Evolutionary conservation across 1,140 invertebrate species (phyloP).

Genomic region (Pseudomyrmex pallidus): DNA sequence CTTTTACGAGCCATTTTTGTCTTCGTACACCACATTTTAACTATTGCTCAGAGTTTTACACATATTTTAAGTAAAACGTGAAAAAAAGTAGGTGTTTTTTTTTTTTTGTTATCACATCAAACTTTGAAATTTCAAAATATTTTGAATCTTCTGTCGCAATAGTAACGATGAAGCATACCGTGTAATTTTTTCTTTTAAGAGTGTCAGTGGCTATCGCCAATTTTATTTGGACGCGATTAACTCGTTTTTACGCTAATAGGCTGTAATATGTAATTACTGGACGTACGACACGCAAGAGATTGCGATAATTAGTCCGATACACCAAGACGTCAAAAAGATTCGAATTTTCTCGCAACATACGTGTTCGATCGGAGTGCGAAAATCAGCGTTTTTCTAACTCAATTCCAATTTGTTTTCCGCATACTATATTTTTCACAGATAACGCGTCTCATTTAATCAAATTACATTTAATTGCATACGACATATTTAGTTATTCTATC

Average conservation of each 20-base stretch:
- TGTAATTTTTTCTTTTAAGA: conserved; percentile 4
- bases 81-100: too few species aligned
- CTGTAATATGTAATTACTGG: conserved; percentile 12
- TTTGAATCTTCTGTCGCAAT: neutral
- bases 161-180: neutral
- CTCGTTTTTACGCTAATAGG: conserved; percentile 3
- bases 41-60: too few species aligned
- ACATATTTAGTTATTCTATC: conserved; percentile 2
- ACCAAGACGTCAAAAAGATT: conserved; percentile 4
- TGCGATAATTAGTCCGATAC: conserved; percentile 33
- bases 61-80: too few species aligned
- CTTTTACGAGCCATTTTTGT: neutral
- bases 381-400: conserved; percentile 24
- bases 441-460: conserved; percentile 1
- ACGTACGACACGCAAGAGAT: conserved; percentile 23
- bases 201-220: neutral
- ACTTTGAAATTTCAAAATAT: neutral
- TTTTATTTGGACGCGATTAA: conserved; percentile 28
- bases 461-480: conserved; percentile 31
- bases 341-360: neutral
- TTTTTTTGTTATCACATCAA: too few species aligned
- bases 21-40: neutral
- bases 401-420: neutral
- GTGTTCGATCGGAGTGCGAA: neutral
- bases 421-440: conserved; percentile 11